Evolutionary conservation across 2,113 vertebrate genomes (phyloP).

Genomic region (Gallinago paraguaiae): DNA sequence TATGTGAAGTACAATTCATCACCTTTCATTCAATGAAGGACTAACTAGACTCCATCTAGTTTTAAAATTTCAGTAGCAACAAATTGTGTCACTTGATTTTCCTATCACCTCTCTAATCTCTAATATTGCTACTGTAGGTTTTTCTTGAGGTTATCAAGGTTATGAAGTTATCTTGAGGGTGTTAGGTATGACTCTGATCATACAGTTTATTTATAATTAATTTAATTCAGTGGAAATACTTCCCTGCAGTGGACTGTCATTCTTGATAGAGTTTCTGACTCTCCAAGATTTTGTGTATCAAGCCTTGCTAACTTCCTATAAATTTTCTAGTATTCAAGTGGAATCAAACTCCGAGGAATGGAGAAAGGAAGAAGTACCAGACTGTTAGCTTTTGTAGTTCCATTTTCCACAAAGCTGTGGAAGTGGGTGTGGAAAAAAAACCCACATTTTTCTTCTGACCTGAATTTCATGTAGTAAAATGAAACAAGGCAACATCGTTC

Average conservation of each 20-base stretch:
- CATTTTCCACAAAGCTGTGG: neutral
- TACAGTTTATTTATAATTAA: neutral
- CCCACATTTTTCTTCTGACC: neutral
- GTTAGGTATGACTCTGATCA: neutral
- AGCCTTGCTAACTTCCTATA: neutral
- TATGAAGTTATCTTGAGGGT: too few species aligned
- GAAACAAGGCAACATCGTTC: neutral
- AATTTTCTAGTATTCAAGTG: neutral
- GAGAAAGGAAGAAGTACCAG: neutral
- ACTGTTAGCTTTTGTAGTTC: neutral
- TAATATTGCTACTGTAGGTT: neutral
- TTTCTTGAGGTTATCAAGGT: neutral
- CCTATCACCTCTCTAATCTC: neutral
- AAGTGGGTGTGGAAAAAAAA: neutral
- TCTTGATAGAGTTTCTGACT: neutral
- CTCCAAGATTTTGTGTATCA: neutral
- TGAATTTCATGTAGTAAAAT: neutral
- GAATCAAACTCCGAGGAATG: neutral
- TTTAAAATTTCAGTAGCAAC: neutral
- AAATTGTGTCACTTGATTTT: neutral
- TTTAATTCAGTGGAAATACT: neutral
- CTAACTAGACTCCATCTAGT: neutral
- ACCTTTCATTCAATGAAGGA: neutral
- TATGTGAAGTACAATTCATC: neutral
- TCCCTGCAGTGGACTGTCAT: neutral